Conservation (phyloP, 2,888 invertebrate species). For the Scaptomyza flava region DNA sequence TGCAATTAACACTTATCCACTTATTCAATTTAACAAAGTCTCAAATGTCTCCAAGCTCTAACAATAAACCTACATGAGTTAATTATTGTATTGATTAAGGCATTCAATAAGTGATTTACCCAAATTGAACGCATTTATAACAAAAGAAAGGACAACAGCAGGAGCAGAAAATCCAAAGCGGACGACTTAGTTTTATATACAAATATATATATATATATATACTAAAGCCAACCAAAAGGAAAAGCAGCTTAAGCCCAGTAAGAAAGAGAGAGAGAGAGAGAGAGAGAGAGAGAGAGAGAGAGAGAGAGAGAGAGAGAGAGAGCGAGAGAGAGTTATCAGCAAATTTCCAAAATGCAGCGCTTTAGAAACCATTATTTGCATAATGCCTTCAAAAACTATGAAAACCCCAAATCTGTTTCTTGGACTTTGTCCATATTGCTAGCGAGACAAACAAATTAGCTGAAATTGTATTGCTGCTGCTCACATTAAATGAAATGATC, state of each 20-base stretch:
- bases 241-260: background rate
- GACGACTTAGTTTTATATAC: background rate
- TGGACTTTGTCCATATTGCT: background rate
- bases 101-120: background rate
- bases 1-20: no score
- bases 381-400: background rate
- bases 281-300: background rate
- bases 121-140: background rate
- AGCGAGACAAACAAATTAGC: conserved; percentile 61
- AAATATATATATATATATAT: background rate
- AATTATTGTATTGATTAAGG: background rate
- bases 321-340: background rate
- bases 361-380: background rate
- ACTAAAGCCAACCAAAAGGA: background rate
- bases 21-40: no score
- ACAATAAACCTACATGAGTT: no score
- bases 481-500: conserved; percentile 63
- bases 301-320: background rate
- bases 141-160: background rate
- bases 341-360: background rate
- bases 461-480: conserved; percentile 49
- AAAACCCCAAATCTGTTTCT: background rate
- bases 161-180: background rate
- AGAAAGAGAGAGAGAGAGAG: background rate
- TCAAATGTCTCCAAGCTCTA: no score